Conservation (phyloP, 2,888 invertebrate genomes). For the Dasypogon diadema region DNA sequence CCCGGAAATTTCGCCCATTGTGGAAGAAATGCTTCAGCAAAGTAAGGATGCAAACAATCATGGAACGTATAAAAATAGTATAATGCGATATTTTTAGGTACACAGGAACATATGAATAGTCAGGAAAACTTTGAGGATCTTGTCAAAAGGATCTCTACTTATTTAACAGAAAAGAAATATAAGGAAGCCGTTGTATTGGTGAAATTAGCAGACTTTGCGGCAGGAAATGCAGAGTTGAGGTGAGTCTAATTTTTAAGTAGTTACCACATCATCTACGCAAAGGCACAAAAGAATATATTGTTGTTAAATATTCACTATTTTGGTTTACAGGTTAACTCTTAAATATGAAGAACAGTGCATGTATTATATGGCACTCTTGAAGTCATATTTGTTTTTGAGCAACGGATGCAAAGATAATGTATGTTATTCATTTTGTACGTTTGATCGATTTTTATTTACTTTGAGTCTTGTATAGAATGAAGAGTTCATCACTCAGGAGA, state of each 20-base stretch:
- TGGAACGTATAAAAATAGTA: background rate
- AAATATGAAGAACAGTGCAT: slow-evolving; percentile 63
- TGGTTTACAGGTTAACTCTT: background rate
- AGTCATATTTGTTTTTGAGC: slow-evolving; percentile 65
- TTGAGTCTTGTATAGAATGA: slow-evolving; percentile 67
- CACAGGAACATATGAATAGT: slow-evolving; percentile 59
- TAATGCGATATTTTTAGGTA: slow-evolving; percentile 55
- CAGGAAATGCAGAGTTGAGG: slow-evolving; percentile 64
- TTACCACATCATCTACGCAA: too few species aligned
- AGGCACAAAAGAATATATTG: background rate
- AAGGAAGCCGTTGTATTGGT: slow-evolving; percentile 64
- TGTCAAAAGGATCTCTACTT: slow-evolving; percentile 62
- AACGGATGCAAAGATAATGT: slow-evolving; percentile 64
- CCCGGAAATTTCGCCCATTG: slow-evolving; percentile 62
- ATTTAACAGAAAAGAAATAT: slow-evolving; percentile 64
- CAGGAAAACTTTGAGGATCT: slow-evolving; percentile 65
- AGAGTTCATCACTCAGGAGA: slow-evolving; percentile 73
- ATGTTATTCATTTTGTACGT: slow-evolving; percentile 56
- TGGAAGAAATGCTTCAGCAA: slow-evolving; percentile 62
- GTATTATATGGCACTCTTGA: slow-evolving; percentile 64
- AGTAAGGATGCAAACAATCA: slow-evolving; percentile 57
- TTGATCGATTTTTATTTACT: slow-evolving; percentile 22
- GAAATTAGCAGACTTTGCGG: slow-evolving; percentile 64
- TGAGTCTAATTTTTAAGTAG: too few species aligned
- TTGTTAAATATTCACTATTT: background rate